Evolutionary conservation across 2,797 vertebrate species (phyloP).

Genomic region (Decapterus maruadsi): DNA sequence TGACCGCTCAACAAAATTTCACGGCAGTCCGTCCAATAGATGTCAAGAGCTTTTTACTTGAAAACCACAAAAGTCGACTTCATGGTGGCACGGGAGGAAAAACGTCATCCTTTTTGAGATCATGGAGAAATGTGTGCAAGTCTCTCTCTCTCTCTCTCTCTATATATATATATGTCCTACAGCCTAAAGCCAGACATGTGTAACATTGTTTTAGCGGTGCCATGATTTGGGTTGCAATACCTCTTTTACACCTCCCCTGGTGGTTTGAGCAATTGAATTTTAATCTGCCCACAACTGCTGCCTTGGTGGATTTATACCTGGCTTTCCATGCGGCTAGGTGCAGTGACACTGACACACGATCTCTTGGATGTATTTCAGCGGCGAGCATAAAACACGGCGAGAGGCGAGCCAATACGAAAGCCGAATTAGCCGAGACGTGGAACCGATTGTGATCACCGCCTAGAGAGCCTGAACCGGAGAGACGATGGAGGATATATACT

Average conservation of each 20-base stretch:
- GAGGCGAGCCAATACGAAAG: constrained; percentile 2
- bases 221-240: not conserved
- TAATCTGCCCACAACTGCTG: not conserved
- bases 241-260: not conserved
- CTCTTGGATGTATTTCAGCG: not conserved
- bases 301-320: constrained; percentile 6
- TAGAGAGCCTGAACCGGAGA: constrained; percentile 24
- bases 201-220: not conserved
- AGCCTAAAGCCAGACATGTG: not conserved
- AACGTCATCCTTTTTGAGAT: not conserved
- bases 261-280: constrained; percentile 6
- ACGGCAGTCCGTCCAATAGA: not conserved
- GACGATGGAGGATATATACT: constrained; percentile 29
- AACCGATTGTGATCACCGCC: constrained; percentile 33
- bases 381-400: not conserved
- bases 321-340: not conserved
- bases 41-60: not conserved
- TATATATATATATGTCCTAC: not conserved
- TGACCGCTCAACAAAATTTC: not conserved
- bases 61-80: constrained; percentile 1
- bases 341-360: not conserved
- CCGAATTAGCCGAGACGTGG: constrained; percentile 16
- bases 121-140: not conserved
- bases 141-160: too few relatives aligned
- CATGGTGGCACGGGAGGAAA: not conserved